Evolutionary conservation across 2,888 invertebrate species (phyloP).

Genomic region (Mactromeris polynyma): DNA sequence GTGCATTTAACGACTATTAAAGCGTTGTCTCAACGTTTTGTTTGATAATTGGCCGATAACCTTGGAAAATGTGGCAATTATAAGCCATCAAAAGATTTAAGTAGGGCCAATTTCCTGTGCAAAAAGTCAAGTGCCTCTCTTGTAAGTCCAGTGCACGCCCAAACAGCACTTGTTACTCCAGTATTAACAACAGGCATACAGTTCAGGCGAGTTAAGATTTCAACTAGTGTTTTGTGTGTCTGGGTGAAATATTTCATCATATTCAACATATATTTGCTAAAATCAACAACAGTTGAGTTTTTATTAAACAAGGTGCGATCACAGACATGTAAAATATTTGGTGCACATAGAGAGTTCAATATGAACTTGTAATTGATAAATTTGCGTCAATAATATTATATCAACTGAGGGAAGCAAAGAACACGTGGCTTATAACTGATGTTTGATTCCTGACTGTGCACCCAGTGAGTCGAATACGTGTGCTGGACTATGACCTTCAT

Average conservation of each 20-base stretch:
- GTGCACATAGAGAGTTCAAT: too few species aligned
- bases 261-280: not conserved
- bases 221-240: not conserved
- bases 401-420: too few species aligned
- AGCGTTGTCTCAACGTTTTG: constrained; percentile 25
- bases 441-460: too few species aligned
- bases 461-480: too few species aligned
- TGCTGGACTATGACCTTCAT: too few species aligned
- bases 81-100: constrained; percentile 42
- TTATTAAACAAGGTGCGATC: too few species aligned
- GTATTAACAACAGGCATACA: constrained; percentile 1
- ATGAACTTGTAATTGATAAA: too few species aligned
- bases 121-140: constrained; percentile 40
- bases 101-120: constrained; percentile 62
- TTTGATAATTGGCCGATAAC: constrained; percentile 41
- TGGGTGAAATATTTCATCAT: not conserved
- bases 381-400: too few species aligned
- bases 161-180: constrained; percentile 34
- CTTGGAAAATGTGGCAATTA: constrained; percentile 44
- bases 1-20: not conserved
- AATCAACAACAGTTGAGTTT: not conserved
- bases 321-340: too few species aligned
- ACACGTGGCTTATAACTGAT: too few species aligned
- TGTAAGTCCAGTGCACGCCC: constrained; percentile 35
- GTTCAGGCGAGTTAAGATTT: constrained; percentile 11